Conservation (phyloP, 2,888 invertebrate species). For the Habroteleia sp. region DNA sequence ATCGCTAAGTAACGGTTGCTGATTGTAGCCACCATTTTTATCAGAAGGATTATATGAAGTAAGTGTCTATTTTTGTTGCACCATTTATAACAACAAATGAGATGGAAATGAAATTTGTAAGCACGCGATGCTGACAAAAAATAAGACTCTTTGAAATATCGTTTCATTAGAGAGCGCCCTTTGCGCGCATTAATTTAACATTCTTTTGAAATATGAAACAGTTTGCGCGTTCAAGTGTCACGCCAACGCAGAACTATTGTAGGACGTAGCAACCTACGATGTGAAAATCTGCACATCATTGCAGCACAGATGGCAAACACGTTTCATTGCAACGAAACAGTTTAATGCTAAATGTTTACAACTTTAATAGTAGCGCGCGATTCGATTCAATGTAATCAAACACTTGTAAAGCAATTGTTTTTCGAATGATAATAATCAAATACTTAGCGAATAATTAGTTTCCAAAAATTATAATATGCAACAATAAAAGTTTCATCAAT, state of each 20-base stretch:
- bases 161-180: conserved; percentile 27
- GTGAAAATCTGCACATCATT: conserved; percentile 42
- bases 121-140: conserved; percentile 24
- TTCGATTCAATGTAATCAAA: too few relatives aligned
- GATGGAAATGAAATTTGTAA: conserved; percentile 25
- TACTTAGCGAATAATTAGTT: too few relatives aligned
- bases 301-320: conserved; percentile 24
- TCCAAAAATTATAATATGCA: too few relatives aligned
- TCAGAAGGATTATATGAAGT: too few relatives aligned
- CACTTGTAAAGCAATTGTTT: too few relatives aligned
- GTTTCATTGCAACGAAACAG: conserved; percentile 29
- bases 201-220: conserved; percentile 40
- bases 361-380: too few relatives aligned
- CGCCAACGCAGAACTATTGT: not conserved
- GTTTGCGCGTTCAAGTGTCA: conserved; percentile 16
- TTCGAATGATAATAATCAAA: too few relatives aligned
- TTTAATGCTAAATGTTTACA: conserved; percentile 37
- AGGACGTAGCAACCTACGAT: conserved; percentile 20
- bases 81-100: too few relatives aligned
- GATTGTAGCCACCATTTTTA: too few relatives aligned
- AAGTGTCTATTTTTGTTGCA: too few relatives aligned
- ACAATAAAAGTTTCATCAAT: too few relatives aligned
- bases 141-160: conserved; percentile 34
- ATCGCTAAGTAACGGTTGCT: too few relatives aligned
- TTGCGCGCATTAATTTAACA: conserved; percentile 27